phyloP scores from a whole-genome alignment of 1,140 invertebrate species.

The Drosophila lacertosa region DNA sequence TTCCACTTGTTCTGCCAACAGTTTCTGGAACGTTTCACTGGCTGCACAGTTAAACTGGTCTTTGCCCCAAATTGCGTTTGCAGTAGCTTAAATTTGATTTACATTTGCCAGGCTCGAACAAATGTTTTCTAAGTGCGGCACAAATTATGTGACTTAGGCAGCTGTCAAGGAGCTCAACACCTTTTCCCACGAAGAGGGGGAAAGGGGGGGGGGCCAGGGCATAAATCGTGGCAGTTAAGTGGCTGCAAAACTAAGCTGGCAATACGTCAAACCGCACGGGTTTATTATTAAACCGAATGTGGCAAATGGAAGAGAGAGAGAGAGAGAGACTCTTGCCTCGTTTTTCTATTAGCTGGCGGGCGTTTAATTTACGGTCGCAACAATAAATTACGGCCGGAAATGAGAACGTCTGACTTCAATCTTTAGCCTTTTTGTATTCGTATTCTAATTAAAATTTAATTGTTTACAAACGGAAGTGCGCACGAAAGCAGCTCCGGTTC shows the following conservation, averaged over 20 bases:
- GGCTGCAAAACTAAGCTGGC: constrained; percentile 76
- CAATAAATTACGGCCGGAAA: constrained; percentile 74
- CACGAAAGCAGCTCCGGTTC: constrained; percentile 19
- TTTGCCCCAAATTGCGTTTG: too few relatives aligned
- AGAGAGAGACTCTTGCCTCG: constrained; percentile 67
- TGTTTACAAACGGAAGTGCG: constrained; percentile 75
- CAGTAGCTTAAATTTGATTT: too few relatives aligned
- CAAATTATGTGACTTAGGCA: constrained; percentile 17
- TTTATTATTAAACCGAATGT: constrained; percentile 68
- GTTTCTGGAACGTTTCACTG: too few relatives aligned
- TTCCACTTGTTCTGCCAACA: too few relatives aligned
- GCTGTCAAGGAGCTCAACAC: constrained; percentile 27
- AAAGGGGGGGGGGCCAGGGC: too few relatives aligned
- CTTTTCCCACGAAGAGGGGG: too few relatives aligned
- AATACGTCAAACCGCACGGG: constrained; percentile 71
- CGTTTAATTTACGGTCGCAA: constrained; percentile 67
- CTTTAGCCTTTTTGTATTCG: constrained; percentile 37
- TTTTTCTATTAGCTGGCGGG: constrained; percentile 76
- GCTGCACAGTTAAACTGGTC: too few relatives aligned
- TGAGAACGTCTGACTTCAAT: constrained; percentile 37
- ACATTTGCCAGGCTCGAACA: too few relatives aligned
- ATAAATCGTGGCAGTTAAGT: constrained; percentile 66
- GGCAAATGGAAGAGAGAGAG: too few relatives aligned
- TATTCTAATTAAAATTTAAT: constrained; percentile 82
- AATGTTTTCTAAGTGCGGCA: too few relatives aligned